Percentiles rank a stretch among this genome's conserved stretches.
Conservation (phyloP, 2,113 vertebrate genomes). For the Larimichthys polyactis region DNA sequence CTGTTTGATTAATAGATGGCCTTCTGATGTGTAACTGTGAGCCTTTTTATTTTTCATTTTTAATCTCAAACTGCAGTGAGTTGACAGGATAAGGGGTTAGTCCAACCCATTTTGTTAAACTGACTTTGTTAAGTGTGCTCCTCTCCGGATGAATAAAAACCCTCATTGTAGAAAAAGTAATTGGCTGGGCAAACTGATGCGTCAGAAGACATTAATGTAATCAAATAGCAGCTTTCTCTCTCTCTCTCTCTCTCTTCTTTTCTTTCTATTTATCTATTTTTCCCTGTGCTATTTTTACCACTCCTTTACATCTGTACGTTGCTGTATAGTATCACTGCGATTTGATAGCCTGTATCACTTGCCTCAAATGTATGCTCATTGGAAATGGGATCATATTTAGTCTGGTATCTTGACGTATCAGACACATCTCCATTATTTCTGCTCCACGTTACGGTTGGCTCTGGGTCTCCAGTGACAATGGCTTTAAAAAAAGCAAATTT, state of each 20-base stretch:
- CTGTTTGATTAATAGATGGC: constrained; percentile 13
- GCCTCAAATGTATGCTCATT: constrained; percentile 88
- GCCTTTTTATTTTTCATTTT: constrained; percentile 2
- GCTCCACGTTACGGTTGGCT: constrained; percentile 84
- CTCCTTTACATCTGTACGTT: constrained; percentile 26
- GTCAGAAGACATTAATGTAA: constrained; percentile 21
- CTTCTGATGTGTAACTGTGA: neutral
- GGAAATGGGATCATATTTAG: constrained; percentile 68
- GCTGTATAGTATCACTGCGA: constrained; percentile 11
- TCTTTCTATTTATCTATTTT: neutral
- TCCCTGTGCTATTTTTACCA: neutral
- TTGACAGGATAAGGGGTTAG: neutral
- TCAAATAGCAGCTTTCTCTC: neutral
- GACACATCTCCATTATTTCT: constrained; percentile 81
- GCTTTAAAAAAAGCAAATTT: constrained; percentile 89
- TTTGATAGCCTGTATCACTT: constrained; percentile 57
- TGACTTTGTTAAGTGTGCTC: neutral
- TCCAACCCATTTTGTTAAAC: neutral
- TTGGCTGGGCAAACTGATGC: neutral
- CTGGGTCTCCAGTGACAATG: constrained; percentile 86
- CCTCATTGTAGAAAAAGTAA: constrained; percentile 12
- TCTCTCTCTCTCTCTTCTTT: neutral
- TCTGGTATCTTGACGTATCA: constrained; percentile 83
- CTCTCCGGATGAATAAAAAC: constrained; percentile 11
- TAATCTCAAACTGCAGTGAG: neutral